Conservation (phyloP, 2,797 vertebrate species). For the Taeniopygia guttata region DNA sequence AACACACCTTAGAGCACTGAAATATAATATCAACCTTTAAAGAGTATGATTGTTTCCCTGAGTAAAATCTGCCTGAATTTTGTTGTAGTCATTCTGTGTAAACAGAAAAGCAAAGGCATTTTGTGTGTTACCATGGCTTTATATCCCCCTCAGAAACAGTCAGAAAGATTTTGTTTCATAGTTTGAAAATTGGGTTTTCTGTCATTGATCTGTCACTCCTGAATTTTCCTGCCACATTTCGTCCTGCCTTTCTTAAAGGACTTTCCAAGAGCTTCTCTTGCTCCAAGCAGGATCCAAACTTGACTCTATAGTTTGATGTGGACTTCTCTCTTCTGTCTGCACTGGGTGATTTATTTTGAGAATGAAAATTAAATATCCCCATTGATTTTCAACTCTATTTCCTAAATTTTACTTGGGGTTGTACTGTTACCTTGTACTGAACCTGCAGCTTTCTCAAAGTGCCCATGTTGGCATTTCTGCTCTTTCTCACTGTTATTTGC, state of each 20-base stretch:
- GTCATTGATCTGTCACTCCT: neutral
- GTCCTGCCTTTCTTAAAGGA: neutral
- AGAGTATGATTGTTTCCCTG: neutral
- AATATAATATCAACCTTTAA: neutral
- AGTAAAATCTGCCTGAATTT: neutral
- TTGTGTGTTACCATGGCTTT: neutral
- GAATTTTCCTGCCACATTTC: neutral
- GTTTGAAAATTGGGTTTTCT: neutral
- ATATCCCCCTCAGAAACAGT: neutral
- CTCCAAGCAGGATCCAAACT: neutral
- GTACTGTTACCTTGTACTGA: neutral
- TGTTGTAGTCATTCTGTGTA: neutral
- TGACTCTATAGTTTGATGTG: neutral
- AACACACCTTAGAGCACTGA: neutral
- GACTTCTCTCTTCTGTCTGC: neutral
- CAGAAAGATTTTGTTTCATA: neutral
- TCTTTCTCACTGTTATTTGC: neutral
- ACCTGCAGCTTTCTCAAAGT: neutral
- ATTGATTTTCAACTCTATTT: neutral
- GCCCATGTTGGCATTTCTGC: neutral
- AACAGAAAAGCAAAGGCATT: neutral
- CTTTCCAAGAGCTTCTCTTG: neutral
- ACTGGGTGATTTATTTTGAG: neutral
- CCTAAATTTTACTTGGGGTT: neutral
- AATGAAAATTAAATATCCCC: neutral